Conservation (phyloP, 53 echinoderm and acorn worm genomes). For the Astropecten irregularis region DNA sequence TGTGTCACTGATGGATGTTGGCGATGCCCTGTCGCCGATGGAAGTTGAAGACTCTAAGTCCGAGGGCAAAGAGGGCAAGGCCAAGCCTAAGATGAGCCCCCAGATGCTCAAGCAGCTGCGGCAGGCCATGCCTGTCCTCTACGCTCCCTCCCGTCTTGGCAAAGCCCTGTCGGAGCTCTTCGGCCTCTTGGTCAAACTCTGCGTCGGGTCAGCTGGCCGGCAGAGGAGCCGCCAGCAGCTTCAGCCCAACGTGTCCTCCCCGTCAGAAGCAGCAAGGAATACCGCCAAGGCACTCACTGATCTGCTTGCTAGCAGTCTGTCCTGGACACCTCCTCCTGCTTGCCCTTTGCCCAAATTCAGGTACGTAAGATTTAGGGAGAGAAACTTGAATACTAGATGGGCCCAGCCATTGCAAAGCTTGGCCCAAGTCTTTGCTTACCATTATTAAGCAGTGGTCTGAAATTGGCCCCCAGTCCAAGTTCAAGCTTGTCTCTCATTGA, state of each 20-base stretch:
- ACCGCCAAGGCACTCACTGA: constrained; percentile 90
- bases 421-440: neutral
- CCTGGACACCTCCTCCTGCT: constrained; percentile 86
- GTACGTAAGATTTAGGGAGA: constrained; percentile 41
- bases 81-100: constrained; percentile 72
- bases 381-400: too few species aligned
- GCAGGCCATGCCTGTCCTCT: constrained; percentile 94
- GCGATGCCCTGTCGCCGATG: constrained; percentile 91
- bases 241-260: constrained; percentile 82
- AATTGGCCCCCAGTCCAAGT: too few species aligned
- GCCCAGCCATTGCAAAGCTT: neutral
- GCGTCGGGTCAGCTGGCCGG: constrained; percentile 95
- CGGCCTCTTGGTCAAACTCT: constrained; percentile 92
- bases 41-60: constrained; percentile 86
- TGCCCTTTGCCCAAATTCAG: constrained; percentile 96
- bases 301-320: constrained; percentile 80
- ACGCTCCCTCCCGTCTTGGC: constrained; percentile 94
- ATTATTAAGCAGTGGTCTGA: too few species aligned
- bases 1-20: constrained; percentile 77
- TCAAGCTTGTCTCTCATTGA: too few species aligned
- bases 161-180: constrained; percentile 92
- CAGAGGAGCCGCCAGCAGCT: constrained; percentile 79
- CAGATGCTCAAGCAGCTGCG: constrained; percentile 89
- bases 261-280: constrained; percentile 91
- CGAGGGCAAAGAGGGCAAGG: constrained; percentile 33